Conservation (phyloP, 2,113 vertebrate species). For the Rhodinocichla rosea region DNA sequence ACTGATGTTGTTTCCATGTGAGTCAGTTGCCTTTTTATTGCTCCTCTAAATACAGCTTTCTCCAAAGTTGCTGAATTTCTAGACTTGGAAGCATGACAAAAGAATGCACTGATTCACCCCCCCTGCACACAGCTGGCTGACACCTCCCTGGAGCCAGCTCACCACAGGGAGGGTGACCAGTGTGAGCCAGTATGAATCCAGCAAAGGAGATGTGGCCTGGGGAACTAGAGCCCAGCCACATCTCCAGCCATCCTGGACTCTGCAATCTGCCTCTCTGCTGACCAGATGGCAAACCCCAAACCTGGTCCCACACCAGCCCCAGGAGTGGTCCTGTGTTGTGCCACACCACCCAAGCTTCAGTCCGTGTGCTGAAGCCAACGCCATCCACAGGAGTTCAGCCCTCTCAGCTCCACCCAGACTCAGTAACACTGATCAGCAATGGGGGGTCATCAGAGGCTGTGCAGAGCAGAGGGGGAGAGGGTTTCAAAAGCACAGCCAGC, state of each 20-base stretch:
- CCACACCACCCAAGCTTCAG: too few species aligned
- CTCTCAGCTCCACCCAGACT: neutral
- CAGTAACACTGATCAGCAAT: neutral
- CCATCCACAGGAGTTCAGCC: neutral
- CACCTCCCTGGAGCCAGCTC: neutral
- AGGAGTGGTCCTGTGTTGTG: neutral
- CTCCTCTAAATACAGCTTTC: conserved; percentile 25
- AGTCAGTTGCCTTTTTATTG: conserved; percentile 46
- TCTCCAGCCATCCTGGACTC: neutral
- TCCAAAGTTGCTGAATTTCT: neutral
- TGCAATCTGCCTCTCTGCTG: rapidly evolving
- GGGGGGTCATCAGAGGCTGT: neutral
- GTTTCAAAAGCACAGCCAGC: conserved; percentile 18
- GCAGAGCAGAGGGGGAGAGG: neutral
- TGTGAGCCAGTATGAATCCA: neutral
- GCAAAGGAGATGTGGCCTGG: neutral
- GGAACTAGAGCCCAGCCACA: rapidly evolving
- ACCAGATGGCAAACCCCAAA: neutral
- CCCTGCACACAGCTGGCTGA: neutral
- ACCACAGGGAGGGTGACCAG: neutral
- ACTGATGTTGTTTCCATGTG: conserved; percentile 42
- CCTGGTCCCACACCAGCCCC: neutral
- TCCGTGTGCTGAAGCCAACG: rapidly evolving
- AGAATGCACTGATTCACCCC: conserved; percentile 11
- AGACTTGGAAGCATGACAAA: conserved; percentile 1